Evolutionary conservation across 2,797 vertebrate species (phyloP).

Genomic region (Acipenser transmontanus): DNA sequence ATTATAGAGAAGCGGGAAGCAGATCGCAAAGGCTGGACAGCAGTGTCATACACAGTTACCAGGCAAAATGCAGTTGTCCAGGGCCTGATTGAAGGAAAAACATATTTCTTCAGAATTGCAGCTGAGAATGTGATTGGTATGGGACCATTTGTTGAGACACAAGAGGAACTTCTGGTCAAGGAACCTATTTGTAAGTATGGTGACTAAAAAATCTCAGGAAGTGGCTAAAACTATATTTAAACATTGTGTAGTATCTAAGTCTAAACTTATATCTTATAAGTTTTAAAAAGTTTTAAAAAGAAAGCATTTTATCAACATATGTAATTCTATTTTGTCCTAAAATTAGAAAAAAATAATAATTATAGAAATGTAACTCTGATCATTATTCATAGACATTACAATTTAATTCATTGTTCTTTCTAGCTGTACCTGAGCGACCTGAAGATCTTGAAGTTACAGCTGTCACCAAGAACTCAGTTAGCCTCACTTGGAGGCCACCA

Average conservation of each 20-base stretch:
- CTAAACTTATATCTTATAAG: no score
- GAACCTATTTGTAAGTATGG: slow-evolving; percentile 83
- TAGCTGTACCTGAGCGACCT: slow-evolving; percentile 91
- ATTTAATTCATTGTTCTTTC: slow-evolving; percentile 5
- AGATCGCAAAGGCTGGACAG: slow-evolving; percentile 86
- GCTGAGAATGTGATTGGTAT: slow-evolving; percentile 89
- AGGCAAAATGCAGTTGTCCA: slow-evolving; percentile 80
- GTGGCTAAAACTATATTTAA: no score
- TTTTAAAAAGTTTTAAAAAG: no score
- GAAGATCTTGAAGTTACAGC: slow-evolving; percentile 87
- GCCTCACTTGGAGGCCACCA: slow-evolving; percentile 85
- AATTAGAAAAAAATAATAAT: no score
- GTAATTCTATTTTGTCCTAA: no score
- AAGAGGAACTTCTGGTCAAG: slow-evolving; percentile 68
- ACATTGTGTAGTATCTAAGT: no score
- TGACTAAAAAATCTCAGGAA: no score
- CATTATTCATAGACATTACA: no score
- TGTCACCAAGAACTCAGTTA: slow-evolving; percentile 80
- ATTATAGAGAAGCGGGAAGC: slow-evolving; percentile 87
- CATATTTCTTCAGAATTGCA: slow-evolving; percentile 93
- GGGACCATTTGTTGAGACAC: slow-evolving; percentile 81
- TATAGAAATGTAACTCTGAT: no score
- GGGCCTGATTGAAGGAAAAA: slow-evolving; percentile 74
- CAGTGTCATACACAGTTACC: slow-evolving; percentile 77
- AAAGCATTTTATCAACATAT: no score